A percentile compares a stretch with the other conserved stretches of the same genome.
These are phyloP conservation scores for Tetropium fuscum DNA, from an alignment of 2,888 invertebrate species.

Conservation along the genomic window DNA sequence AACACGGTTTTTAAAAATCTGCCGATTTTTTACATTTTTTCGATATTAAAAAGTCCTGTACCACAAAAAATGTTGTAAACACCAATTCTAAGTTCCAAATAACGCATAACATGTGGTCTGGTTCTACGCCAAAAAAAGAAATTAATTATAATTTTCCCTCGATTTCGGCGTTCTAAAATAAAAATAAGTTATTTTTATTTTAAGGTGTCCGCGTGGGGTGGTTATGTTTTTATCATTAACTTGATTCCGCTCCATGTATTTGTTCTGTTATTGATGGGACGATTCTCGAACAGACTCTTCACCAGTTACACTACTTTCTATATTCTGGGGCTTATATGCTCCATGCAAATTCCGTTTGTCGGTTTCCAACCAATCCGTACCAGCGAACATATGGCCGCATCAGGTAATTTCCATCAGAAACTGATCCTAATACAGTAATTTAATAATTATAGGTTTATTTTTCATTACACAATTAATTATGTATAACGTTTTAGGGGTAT, in stretches of 20 bases:
- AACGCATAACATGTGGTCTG: no score
- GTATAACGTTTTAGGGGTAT: slow-evolving; percentile 78
- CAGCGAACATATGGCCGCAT: slow-evolving; percentile 99
- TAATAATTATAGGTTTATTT: slow-evolving; percentile 15
- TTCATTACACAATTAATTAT: no score
- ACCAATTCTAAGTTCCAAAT: no score
- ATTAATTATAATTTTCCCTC: no score
- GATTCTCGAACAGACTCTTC: slow-evolving; percentile 92
- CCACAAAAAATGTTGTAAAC: no score
- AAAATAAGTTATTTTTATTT: slow-evolving; percentile 43
- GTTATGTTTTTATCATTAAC: slow-evolving; percentile 99
- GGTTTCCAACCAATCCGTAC: slow-evolving; percentile 99
- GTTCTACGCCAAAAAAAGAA: no score
- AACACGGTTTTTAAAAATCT: no score
- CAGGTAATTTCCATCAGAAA: slow-evolving; percentile 77
- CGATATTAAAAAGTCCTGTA: no score
- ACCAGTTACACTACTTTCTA: slow-evolving; percentile 98
- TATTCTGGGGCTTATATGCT: slow-evolving; percentile 92
- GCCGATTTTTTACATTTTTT: no score
- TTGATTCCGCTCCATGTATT: slow-evolving; percentile 98
- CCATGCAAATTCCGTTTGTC: slow-evolving; percentile 97
- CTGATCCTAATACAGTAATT: no score
- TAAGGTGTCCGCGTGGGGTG: slow-evolving; percentile 98
- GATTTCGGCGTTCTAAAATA: no score
- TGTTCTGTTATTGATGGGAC: slow-evolving; percentile 92